Conservation (phyloP, 2,797 vertebrate genomes). For the Sebastes hubbsi region DNA sequence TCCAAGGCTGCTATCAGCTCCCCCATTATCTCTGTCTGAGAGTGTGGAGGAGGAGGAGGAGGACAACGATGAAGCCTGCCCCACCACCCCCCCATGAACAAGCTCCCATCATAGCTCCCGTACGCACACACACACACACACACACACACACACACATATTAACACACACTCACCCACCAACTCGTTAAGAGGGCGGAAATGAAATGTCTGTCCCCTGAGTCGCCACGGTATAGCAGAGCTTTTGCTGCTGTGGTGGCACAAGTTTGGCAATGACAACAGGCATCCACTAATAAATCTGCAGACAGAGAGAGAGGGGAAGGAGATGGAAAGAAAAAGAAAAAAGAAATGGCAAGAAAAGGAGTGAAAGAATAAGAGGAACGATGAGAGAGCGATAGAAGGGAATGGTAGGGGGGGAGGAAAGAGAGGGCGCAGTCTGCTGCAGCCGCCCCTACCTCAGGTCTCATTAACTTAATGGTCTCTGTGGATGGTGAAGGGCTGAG, state of each 20-base stretch:
- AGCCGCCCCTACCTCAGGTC: conserved; percentile 81
- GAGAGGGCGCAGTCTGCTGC: conserved; percentile 72
- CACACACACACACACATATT: conserved; percentile 33
- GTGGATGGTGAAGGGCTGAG: conserved; percentile 71
- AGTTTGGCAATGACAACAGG: conserved; percentile 51
- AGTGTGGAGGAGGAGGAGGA: conserved; percentile 82
- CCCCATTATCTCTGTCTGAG: conserved; percentile 92
- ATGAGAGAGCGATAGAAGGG: conserved; percentile 10
- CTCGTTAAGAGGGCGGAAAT: conserved; percentile 97
- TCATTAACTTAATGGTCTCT: conserved; percentile 93
- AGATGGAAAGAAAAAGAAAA: neutral
- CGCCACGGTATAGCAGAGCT: conserved; percentile 72
- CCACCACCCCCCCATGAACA: conserved; percentile 30
- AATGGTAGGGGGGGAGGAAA: conserved; percentile 7
- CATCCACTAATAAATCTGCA: conserved; percentile 51
- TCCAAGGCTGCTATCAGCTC: conserved; percentile 95
- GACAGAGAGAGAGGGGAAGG: conserved; percentile 4
- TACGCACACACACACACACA: conserved; percentile 41
- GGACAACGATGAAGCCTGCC: conserved; percentile 56
- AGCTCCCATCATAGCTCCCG: conserved; percentile 65
- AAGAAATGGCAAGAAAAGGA: conserved; percentile 40
- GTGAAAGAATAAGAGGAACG: conserved; percentile 7
- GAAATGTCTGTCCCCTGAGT: conserved; percentile 87
- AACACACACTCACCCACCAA: conserved; percentile 71
- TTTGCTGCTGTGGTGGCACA: conserved; percentile 54